Evolutionary conservation across 2,797 vertebrate species (phyloP), one percentile per base, ranked within the genome.

Genomic region (Danio kyathit): DNA sequence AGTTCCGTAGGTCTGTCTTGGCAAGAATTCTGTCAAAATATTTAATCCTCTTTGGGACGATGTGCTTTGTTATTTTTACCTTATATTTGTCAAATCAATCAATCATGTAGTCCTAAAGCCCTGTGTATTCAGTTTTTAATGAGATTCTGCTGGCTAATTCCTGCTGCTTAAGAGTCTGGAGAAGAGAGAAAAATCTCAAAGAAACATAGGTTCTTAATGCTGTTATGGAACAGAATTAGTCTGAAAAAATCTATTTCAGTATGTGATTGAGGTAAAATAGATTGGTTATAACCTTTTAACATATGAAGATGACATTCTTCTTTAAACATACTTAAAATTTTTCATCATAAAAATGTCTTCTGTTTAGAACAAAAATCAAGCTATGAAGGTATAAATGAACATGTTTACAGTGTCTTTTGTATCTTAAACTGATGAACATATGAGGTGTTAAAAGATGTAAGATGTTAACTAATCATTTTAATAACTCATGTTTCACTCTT

Each of bases 261-360:
- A 75, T 51, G 13, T 63, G 66, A 29, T 76, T 86, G 84, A 76
- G 84, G 85, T 85, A 92, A 90, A 92, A 89, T 89, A 29, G n/a
- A 1, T 88, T 85, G 84, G 88, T 92, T 91, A 91, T 91, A 89
- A 92, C 89, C 90, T 89, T 87, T 75, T 89, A 83, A 90, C 90
- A 90, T 89, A 91, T 29, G 89, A 54, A 56, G 71, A 40, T 19
- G 38, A 86, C 87, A 56, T 75, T 82, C 90, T 76, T 41, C 38
- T 38, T 43, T 21, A 56, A 38, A 67, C 16, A 59, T 67, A 9
- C 54, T 78, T 59, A 52, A 43, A 17, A 70, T 44, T 70, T 57
- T 69, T 81, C 56, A 19, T 81, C 76, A 49, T 43, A 59, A 41
- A 61, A 41, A 61, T 29, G 29, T 29, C 29, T 29, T 29, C 29